These are phyloP conservation scores for Ceuthmochares aereus DNA, from an alignment of 2,113 vertebrate genomes.

Conservation along the genomic window DNA sequence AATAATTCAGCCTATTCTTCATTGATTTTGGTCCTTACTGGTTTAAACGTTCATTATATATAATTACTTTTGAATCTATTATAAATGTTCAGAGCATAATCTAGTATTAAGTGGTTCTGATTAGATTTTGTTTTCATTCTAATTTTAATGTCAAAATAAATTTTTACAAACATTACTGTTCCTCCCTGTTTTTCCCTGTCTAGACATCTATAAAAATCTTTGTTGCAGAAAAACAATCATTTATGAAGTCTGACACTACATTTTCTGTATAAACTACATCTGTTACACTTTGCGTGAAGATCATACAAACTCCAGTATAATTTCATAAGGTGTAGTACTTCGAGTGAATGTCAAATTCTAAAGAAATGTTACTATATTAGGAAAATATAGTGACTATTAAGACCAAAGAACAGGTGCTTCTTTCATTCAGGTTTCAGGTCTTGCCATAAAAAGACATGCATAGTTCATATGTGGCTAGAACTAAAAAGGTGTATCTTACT, in stretches of 20 bases:
- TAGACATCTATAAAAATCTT: neutral
- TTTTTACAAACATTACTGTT: neutral
- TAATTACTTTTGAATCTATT: neutral
- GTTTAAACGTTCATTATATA: neutral
- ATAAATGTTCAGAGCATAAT: fast-evolving
- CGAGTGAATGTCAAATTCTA: neutral
- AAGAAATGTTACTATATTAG: neutral
- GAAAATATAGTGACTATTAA: neutral
- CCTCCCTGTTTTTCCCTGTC: neutral
- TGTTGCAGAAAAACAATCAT: neutral
- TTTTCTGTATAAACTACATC: neutral
- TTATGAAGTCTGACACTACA: neutral
- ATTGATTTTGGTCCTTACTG: neutral
- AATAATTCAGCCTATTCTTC: neutral
- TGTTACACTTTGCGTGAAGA: neutral
- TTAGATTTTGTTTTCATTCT: neutral
- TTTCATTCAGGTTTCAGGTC: neutral
- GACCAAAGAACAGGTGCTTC: neutral
- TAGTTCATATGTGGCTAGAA: neutral
- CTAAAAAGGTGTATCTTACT: fast-evolving
- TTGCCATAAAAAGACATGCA: fast-evolving
- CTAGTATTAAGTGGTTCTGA: neutral
- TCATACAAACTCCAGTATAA: neutral
- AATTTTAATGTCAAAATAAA: neutral
- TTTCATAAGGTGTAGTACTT: neutral